Evolutionary conservation across 2,888 invertebrate species (phyloP), one percentile per base, ranked within the genome.

Genomic region (Sicus ferrugineus): DNA sequence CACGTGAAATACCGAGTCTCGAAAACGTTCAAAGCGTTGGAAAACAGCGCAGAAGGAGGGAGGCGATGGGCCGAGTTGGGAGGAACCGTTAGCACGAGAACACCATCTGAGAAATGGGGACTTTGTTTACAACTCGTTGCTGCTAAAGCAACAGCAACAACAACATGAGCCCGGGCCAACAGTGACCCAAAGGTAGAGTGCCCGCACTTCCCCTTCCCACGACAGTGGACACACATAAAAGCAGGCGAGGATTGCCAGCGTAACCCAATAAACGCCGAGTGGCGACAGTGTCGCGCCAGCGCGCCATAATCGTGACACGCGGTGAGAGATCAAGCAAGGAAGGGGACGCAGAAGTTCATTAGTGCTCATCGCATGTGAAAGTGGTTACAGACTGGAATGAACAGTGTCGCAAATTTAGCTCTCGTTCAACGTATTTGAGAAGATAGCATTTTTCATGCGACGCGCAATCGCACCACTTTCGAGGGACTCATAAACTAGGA

Each of bases 261-360:
- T 66, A 70, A 59, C 67, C 66, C 68, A 70, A 69, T 72, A 68
- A 72, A 68, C 62, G 68, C 70, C 59, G 56, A 50, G 31, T 30
- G 65, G n/a, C n/a, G n/a, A n/a, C 52, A 56, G 14, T 19, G 52
- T 21, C 26, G 30, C n/a, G 19, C 34, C 9, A 56, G 48, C 31
- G 50, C 50, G 23, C 14, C 19, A 21, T 1, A 42, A 42, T n/a
- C 16, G 11, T 42, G 42, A 9, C 4, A n/a, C 2, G 58, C 11
- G 2, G 28, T n/a, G n/a, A n/a, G n/a, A n/a, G n/a, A n/a, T n/a
- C n/a, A n/a, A n/a, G n/a, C n/a, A n/a, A n/a, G n/a, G 50, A 6
- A 19, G 50, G 21, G 11, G 9, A 26, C 54, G 21, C 31, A 72
- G 78, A 77, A 74, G 74, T 77, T 78, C 80, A 79, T 78, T 79